Base-by-base conservation (phyloP, 2,797 vertebrate genomes). In the Nyctibius grandis region DNA sequence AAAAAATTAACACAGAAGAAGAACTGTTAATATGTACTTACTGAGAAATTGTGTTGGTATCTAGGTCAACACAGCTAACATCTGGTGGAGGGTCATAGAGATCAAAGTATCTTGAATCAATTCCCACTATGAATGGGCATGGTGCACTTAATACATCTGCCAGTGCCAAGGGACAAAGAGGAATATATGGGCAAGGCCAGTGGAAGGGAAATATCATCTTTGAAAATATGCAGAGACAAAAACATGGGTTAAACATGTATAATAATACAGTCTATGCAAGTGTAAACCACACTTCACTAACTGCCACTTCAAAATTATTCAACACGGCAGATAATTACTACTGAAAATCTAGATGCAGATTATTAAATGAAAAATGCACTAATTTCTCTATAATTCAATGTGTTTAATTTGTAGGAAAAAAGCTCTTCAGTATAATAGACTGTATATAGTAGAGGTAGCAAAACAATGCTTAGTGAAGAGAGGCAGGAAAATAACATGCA, bases 171-270 rank as follows among this genome's bases (percentile, higher is more conserved):
- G 99, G 99, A 97, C 99, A 99, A 59, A 99, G 98, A 67, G 99
- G 99, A 95, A 99, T 99, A 97, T 99, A 99, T 0, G 99, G 99
- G 94, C 99, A 99, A 2, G 99, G 99, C 99, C 99, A 99, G 82
- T 99, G 99, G 98, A 99, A 99, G 78, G 99, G 99, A 96, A 99
- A 99, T 78, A 99, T 99, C 99, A 99, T 99, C 99, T 99, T 92
- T 85, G 90, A 65, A 96, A 88, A 96, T 64, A 97, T 2, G 67
- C 81, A 96, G 73, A 70, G 82, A 65, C 22, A 97, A 76, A 95
- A 95, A 5, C 38, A 60, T 21, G 48, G 18, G 63, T 94, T 89
- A 93, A 50, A 76, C 40, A 36, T 5, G 15, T 28, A 60, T 10
- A 48, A 42, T 7, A 64, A 63, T 33, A 48, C 2, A 26, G 22